Evolutionary conservation across 2,888 invertebrate genomes (phyloP), one percentile per base, ranked within the genome.

Genomic region (Ochropleura leucogaster): DNA sequence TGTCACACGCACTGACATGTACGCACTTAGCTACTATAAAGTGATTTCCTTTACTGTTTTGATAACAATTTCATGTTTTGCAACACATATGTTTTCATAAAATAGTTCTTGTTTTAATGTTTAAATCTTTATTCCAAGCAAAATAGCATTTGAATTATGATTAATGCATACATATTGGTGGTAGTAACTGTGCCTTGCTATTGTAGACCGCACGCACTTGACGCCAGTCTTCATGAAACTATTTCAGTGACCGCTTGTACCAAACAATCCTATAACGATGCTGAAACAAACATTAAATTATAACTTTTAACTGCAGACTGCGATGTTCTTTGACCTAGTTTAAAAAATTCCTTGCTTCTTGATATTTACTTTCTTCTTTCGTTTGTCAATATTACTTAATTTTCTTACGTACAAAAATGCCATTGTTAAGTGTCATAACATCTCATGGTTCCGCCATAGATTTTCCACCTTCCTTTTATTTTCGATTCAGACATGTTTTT

Each of bases 241-340:
- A 71, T 83, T 83, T 69, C 63, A 78, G 70, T 82, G n/a, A 12
- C 18, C n/a, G 62, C 5, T 57, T 42, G 18, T 18, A 44, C 18
- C 20, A 16, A n/a, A 62, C n/a, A 16, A 30, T 53, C 30, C 63
- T 57, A 3, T 20, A 30, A 49, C 30, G 30, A 8, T 44, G 12
- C 47, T 79, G 42, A 40, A 68, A 20, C 42, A 44, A 42, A 20
- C 14, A n/a, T 70, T 62, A 30, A 79, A 75, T 42, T 16, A 57
- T 44, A n/a, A 40, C 44, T 30, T 66, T 14, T 18, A 14, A 30
- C 20, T 30, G 18, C 51, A 42, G 14, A 42, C 18, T 68, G 20
- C 8, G 8, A 40, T 40, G 40, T 18, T 20, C 46, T 5, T 12
- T 47, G 8, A 47, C 9, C 16, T 30, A 30, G 30, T 30, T 30